These are phyloP conservation scores for Diadophis punctatus DNA, from an alignment of 2,113 vertebrate species.

Conservation along the genomic window DNA sequence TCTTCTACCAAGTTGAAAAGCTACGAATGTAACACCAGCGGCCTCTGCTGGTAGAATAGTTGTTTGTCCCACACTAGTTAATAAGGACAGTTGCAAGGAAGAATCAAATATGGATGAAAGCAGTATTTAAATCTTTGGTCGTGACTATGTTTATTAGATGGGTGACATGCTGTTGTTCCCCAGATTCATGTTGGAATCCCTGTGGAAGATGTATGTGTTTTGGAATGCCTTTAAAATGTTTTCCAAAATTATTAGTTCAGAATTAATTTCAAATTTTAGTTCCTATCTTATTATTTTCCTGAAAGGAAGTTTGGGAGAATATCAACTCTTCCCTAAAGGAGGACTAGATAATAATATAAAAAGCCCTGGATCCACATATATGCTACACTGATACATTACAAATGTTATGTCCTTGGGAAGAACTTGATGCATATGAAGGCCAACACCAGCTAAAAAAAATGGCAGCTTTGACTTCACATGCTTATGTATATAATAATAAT, in stretches of 20 bases:
- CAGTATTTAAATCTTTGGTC: not conserved
- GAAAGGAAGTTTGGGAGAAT: not conserved
- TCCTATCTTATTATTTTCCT: not conserved
- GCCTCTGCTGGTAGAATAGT: constrained; percentile 19
- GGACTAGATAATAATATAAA: not conserved
- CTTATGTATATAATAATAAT: not conserved
- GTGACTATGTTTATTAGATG: not conserved
- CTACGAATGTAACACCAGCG: constrained; percentile 10
- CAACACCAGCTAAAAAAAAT: not conserved
- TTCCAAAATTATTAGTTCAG: not conserved
- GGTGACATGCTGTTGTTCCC: not conserved
- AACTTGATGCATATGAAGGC: not conserved
- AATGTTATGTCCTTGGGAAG: not conserved
- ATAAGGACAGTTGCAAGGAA: not conserved
- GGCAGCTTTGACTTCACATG: not conserved
- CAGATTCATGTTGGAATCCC: not conserved
- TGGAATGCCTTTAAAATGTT: not conserved
- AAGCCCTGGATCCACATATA: not conserved
- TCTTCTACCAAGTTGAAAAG: not conserved
- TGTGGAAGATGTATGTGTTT: not conserved
- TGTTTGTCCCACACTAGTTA: not conserved
- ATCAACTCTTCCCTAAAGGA: not conserved
- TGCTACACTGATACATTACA: not conserved
- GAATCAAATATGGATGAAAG: not conserved
- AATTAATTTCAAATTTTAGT: not conserved